phyloP scores from a whole-genome alignment of 2,113 vertebrate genomes.

The Aramus guarauna region DNA sequence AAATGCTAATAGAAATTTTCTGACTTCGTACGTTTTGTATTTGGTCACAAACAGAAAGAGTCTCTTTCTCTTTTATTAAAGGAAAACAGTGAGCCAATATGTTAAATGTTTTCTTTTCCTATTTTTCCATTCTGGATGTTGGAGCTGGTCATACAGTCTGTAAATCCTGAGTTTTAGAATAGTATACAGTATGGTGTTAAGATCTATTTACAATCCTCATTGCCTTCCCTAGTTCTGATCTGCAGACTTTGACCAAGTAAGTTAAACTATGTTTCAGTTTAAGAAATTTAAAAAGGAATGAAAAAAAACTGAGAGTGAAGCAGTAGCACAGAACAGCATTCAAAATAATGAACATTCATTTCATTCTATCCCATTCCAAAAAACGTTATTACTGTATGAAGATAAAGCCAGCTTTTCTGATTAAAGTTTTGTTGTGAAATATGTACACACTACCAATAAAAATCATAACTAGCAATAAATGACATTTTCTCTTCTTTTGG shows the following conservation, averaged over 20 bases:
- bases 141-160: background rate
- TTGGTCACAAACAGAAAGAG: background rate
- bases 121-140: background rate
- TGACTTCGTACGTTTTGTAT: background rate
- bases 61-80: background rate
- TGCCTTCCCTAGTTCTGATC: background rate
- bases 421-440: background rate
- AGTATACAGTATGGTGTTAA: background rate
- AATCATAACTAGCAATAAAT: background rate
- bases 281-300: background rate
- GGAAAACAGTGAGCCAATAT: background rate
- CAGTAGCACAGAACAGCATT: background rate
- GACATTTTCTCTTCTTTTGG: background rate
- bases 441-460: background rate
- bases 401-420: background rate
- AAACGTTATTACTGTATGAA: background rate
- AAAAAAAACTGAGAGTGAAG: background rate
- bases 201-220: background rate
- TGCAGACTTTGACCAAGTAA: background rate
- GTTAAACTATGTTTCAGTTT: background rate
- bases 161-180: background rate
- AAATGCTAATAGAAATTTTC: background rate
- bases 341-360: background rate
- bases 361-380: background rate
- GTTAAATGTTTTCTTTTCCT: background rate